Evolutionary conservation across 1,140 invertebrate species (phyloP).

Genomic region (Linepithema humile): DNA sequence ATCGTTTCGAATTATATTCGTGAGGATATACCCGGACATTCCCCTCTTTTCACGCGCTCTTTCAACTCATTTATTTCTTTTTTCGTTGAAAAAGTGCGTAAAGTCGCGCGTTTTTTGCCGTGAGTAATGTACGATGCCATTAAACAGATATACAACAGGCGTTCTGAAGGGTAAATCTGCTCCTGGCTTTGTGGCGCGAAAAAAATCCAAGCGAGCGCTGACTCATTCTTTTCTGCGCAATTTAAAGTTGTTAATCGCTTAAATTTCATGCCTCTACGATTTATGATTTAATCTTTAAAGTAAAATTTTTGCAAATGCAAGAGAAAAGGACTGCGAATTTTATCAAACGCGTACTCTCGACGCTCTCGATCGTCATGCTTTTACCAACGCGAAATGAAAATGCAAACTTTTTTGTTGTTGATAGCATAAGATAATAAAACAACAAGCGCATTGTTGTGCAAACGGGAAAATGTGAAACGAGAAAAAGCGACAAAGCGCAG

Average conservation of each 20-base stretch:
- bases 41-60: background rate
- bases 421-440: background rate
- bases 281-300: conserved; percentile 13
- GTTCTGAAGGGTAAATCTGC: conserved; percentile 42
- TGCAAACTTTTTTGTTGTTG: background rate
- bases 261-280: conserved; percentile 15
- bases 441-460: background rate
- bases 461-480: background rate
- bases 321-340: background rate
- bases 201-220: conserved; percentile 18
- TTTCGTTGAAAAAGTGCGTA: conserved; percentile 8
- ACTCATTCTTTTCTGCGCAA: conserved; percentile 23
- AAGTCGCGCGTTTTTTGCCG: conserved; percentile 10
- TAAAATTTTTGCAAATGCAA: background rate
- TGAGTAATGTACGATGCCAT: conserved; percentile 45
- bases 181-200: background rate
- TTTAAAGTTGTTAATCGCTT: conserved; percentile 44
- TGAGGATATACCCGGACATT: background rate
- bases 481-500: conserved; percentile 1
- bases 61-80: background rate
- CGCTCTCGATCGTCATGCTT: background rate
- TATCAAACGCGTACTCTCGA: background rate
- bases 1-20: conserved; percentile 4
- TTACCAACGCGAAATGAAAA: background rate
- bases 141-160: conserved; percentile 48